phyloP scores from a whole-genome alignment of 2,888 invertebrate genomes.

The Malthinus seriepunctatus region DNA sequence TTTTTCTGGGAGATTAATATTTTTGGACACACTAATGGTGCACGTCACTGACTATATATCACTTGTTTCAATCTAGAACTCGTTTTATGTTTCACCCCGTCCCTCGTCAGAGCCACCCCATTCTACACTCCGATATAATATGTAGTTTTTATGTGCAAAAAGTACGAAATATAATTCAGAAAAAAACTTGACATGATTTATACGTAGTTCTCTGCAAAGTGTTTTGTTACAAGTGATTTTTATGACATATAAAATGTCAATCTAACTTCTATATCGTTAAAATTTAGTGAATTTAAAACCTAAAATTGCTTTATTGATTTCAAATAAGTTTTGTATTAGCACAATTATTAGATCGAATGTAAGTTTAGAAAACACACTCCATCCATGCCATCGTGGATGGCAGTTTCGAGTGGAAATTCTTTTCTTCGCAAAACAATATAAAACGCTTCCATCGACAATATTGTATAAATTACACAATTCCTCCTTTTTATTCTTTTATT shows the following conservation, averaged over 20 bases:
- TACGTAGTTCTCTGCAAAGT: conserved; percentile 49
- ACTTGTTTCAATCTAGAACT: conserved; percentile 58
- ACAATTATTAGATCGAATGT: no score
- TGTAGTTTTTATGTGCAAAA: conserved; percentile 45
- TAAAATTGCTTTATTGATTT: conserved; percentile 17
- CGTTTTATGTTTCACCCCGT: conserved; percentile 55
- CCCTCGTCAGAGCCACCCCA: conserved; percentile 33
- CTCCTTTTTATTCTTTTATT: neutral
- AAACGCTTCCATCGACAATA: no score
- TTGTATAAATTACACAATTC: conserved; percentile 12
- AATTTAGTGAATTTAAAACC: conserved; percentile 28
- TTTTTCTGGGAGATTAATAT: conserved; percentile 58
- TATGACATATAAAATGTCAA: conserved; percentile 52
- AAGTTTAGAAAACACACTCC: no score
- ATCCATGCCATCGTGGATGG: no score
- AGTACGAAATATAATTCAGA: conserved; percentile 43
- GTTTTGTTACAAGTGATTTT: conserved; percentile 53
- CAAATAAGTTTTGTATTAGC: neutral
- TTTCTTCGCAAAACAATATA: no score
- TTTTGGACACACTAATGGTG: conserved; percentile 59
- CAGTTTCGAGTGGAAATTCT: no score
- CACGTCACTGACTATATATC: conserved; percentile 58
- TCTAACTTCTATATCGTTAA: conserved; percentile 48
- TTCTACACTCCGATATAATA: conserved; percentile 34
- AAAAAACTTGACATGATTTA: conserved; percentile 50